Evolutionary conservation across 2,113 vertebrate species (phyloP).

Genomic region (Rhinogobius similis): DNA sequence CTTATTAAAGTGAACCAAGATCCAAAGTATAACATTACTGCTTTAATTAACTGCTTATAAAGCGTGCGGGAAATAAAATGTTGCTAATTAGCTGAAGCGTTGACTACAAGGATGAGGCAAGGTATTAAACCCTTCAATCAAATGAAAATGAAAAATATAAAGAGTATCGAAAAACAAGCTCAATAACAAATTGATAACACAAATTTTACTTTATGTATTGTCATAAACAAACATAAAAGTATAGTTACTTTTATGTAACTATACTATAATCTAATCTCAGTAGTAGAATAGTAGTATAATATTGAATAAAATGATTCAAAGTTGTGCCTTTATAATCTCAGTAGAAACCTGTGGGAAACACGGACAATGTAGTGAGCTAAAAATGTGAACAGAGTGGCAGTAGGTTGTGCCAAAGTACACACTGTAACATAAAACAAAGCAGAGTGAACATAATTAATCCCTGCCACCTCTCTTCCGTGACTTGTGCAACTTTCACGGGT

Average conservation of each 20-base stretch:
- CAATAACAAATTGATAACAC: too few relatives aligned
- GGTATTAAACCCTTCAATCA: neutral
- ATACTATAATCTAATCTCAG: too few relatives aligned
- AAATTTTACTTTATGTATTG: too few relatives aligned
- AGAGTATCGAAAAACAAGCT: neutral
- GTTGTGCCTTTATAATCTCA: too few relatives aligned
- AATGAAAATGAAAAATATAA: neutral
- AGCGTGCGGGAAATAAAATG: neutral
- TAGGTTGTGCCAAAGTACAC: neutral
- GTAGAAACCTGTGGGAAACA: too few relatives aligned
- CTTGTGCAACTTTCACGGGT: neutral
- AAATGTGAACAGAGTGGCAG: neutral
- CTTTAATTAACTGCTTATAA: too few relatives aligned
- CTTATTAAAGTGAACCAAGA: neutral
- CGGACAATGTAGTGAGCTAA: too few relatives aligned
- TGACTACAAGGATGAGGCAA: neutral
- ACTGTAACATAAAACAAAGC: too few relatives aligned
- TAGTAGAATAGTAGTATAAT: too few relatives aligned
- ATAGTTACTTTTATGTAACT: too few relatives aligned
- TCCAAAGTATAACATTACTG: neutral
- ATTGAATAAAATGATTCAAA: too few relatives aligned
- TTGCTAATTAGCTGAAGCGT: neutral
- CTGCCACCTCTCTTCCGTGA: constrained; percentile 16
- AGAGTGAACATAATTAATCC: constrained; percentile 24
- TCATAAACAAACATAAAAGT: too few relatives aligned